Evolutionary conservation across 1,140 invertebrate species (phyloP).

Genomic region (Periplaneta americana): DNA sequence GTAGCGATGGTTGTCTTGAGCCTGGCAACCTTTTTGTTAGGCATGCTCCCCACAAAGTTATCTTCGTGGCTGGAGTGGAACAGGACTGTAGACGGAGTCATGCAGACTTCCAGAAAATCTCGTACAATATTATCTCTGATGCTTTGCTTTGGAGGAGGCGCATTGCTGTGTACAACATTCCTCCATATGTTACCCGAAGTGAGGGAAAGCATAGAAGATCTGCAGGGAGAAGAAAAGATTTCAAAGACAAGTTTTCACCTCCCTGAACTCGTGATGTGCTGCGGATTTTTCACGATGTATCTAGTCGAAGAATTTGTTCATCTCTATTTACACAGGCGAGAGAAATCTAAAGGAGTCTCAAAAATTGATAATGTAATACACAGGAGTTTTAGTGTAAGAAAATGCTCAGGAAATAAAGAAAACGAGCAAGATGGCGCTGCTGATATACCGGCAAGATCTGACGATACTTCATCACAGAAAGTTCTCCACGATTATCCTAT

Average conservation of each 20-base stretch:
- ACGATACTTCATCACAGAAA: not conserved
- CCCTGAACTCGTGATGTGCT: conserved; percentile 62
- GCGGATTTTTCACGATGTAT: conserved; percentile 82
- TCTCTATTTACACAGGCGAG: conserved; percentile 47
- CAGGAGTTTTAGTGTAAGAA: not conserved
- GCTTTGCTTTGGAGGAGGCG: conserved; percentile 85
- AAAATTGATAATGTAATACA: not conserved
- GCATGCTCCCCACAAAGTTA: conserved; percentile 59
- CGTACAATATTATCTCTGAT: conserved; percentile 49
- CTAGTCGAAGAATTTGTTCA: conserved; percentile 79
- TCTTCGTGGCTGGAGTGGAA: conserved; percentile 56
- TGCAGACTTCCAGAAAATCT: conserved; percentile 26
- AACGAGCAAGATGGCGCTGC: not conserved
- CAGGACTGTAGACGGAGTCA: not conserved
- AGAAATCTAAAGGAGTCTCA: conserved; percentile 1
- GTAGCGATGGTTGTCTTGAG: conserved; percentile 67
- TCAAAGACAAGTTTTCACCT: conserved; percentile 53
- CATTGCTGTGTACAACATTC: conserved; percentile 84
- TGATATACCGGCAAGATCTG: not conserved
- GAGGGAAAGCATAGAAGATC: conserved; percentile 53
- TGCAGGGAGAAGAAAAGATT: conserved; percentile 44
- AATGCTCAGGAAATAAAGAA: not conserved
- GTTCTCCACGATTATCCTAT: not conserved
- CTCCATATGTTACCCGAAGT: conserved; percentile 88
- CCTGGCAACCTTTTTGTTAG: conserved; percentile 58